Evolutionary conservation across 2,113 vertebrate genomes (phyloP), one percentile per base, ranked within the genome.

Genomic region (Mungos mungo): DNA sequence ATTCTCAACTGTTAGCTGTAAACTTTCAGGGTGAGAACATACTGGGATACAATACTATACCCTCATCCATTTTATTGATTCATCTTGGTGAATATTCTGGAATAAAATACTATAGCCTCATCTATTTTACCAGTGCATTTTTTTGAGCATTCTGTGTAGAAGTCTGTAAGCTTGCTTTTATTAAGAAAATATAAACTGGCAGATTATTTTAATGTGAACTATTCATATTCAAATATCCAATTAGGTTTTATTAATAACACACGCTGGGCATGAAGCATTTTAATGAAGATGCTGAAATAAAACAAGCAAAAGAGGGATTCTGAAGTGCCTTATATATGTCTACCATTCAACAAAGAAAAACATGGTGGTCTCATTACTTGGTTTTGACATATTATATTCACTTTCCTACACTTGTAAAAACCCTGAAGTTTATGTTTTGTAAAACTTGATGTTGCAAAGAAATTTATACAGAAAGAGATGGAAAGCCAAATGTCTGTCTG

Each of bases 371-470:
- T 9, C 82, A 86, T 57, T 85, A 83, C 7, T 91, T 88, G 35
- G 87, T 16, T 96, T 76, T 96, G 79, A 71, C 33, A 29, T 57
- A 92, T 85, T 90, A 92, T 33, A 90, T 2, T 88, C 68, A 45
- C 2, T 79, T 89, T 87, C 50, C n/a, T 25, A 66, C 25, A 76
- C 89, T n/a, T 93, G 93, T 97, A 80, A 97, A 96, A 83, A 85
- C 86, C 8, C 85, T 77, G 54, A 68, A 31, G 45, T 25, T 1
- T 47, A 87, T 86, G 38, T 92, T 87, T 76, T 63, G 38, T 96
- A 91, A 94, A 84, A 88, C 95, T n/a, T 74, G 71, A 90, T 9
- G 50, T 6, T 74, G 31, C 88, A 82, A 82, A 84, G 63, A 96
- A 29, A 54, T 88, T 96, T 97, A 41, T 12, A 54, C 15, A 90